Evolutionary conservation across 2,888 invertebrate species (phyloP).

Genomic region (Drosophila merina): DNA sequence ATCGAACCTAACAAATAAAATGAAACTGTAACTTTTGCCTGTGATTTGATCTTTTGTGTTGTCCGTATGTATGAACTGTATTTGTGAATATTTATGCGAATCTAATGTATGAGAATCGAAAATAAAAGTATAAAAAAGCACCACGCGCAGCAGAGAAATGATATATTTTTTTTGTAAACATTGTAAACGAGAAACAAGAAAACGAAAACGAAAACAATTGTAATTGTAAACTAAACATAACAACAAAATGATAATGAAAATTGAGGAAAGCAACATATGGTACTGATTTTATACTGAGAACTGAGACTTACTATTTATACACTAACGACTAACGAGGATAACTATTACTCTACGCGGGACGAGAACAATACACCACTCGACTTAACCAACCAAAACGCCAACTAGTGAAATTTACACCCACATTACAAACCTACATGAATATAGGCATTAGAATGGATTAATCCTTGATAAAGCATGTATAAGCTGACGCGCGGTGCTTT

Average conservation of each 20-base stretch:
- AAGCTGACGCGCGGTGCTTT: slow-evolving; percentile 74
- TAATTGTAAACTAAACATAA: slow-evolving; percentile 37
- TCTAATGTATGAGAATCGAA: slow-evolving; percentile 15
- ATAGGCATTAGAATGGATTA: slow-evolving; percentile 25
- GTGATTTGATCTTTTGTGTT: slow-evolving; percentile 49
- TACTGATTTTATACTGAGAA: slow-evolving; percentile 80
- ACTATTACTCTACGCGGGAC: slow-evolving; percentile 46
- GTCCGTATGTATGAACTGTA: slow-evolving; percentile 29
- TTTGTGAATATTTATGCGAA: slow-evolving; percentile 29
- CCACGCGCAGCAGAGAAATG: slow-evolving; percentile 69
- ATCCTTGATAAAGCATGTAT: neutral
- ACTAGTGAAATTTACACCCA: slow-evolving; percentile 74
- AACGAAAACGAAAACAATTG: slow-evolving; percentile 23
- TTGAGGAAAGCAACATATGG: slow-evolving; percentile 64
- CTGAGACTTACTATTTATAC: slow-evolving; percentile 74
- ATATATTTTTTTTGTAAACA: slow-evolving; percentile 49
- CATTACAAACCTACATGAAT: slow-evolving; percentile 39
- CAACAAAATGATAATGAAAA: slow-evolving; percentile 41
- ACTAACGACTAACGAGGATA: slow-evolving; percentile 57
- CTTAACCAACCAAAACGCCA: slow-evolving; percentile 46
- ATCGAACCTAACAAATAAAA: slow-evolving; percentile 32
- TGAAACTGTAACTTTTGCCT: slow-evolving; percentile 51
- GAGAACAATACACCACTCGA: slow-evolving; percentile 45
- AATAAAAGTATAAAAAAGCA: slow-evolving; percentile 54
- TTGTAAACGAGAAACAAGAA: no score